A percentile compares a stretch with the other conserved stretches of the same genome.
phyloP scores from a whole-genome alignment of 2,113 vertebrate species.

The Meriones unguiculatus region DNA sequence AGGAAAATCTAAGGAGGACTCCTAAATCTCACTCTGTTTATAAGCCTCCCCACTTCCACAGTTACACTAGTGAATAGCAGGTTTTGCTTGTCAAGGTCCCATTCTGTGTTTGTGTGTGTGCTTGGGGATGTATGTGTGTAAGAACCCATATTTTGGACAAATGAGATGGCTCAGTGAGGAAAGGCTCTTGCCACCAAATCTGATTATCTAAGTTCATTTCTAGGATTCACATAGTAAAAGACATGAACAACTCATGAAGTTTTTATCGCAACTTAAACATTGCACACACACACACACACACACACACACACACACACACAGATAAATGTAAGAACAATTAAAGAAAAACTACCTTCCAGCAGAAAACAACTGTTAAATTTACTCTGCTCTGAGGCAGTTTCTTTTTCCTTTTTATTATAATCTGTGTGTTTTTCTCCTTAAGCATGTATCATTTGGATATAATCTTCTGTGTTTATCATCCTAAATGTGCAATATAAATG shows the following conservation, averaged over 20 bases:
- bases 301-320: not conserved
- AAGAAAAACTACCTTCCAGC: not conserved
- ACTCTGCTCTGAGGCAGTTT: not conserved
- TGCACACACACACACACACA: no score
- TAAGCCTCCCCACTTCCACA: no score
- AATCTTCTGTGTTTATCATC: not conserved
- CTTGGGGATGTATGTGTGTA: not conserved
- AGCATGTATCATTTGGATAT: not conserved
- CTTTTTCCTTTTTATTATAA: not conserved
- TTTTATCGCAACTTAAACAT: not conserved
- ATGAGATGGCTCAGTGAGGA: not conserved
- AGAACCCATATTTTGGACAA: not conserved
- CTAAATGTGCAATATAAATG: not conserved
- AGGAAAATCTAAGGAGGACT: not conserved
- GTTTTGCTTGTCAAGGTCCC: not conserved
- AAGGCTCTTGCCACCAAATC: no score
- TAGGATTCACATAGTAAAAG: not conserved
- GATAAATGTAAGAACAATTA: not conserved
- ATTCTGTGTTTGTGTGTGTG: not conserved
- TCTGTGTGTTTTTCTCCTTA: not conserved
- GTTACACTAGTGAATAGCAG: not conserved
- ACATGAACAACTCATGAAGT: not conserved
- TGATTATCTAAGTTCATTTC: not conserved
- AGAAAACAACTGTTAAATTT: not conserved
- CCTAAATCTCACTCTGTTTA: not conserved